Evolutionary conservation across 2,888 invertebrate genomes (phyloP).

Genomic region (Entomobrya proxima): DNA sequence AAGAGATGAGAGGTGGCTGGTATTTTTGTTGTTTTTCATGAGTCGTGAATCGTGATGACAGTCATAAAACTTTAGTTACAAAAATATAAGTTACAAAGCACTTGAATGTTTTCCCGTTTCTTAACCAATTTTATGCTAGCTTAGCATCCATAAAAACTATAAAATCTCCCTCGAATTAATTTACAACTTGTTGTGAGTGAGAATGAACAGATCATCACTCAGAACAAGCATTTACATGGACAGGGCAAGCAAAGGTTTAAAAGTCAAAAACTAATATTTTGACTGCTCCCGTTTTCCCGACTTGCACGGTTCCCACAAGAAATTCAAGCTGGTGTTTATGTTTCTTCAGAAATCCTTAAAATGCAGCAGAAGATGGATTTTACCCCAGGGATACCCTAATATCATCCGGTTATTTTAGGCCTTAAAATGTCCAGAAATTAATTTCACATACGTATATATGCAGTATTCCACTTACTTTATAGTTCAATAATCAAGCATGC

Average conservation of each 20-base stretch:
- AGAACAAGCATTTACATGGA: background rate
- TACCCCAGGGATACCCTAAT: constrained; percentile 21
- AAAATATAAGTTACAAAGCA: constrained; percentile 36
- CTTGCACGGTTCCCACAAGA: constrained; percentile 57
- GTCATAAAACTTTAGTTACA: constrained; percentile 31
- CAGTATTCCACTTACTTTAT: too few relatives aligned
- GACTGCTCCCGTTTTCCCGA: constrained; percentile 43
- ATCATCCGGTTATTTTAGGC: constrained; percentile 31
- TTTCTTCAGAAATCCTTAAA: constrained; percentile 23
- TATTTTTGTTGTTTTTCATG: constrained; percentile 10
- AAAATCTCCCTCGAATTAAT: constrained; percentile 55
- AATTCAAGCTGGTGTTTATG: constrained; percentile 66
- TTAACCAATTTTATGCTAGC: constrained; percentile 38
- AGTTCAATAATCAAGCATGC: too few relatives aligned
- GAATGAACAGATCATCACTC: constrained; percentile 35
- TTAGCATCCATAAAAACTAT: constrained; percentile 29
- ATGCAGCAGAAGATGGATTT: background rate
- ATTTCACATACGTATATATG: too few relatives aligned
- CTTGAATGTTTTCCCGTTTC: constrained; percentile 51
- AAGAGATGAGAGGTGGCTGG: background rate
- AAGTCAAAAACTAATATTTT: constrained; percentile 60
- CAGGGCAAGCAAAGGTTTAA: constrained; percentile 38
- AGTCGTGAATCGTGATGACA: constrained; percentile 32
- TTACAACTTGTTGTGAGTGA: constrained; percentile 50
- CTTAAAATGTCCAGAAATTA: background rate